Conservation (phyloP, 2,888 invertebrate genomes). For the Gymnosoma rotundatum region DNA sequence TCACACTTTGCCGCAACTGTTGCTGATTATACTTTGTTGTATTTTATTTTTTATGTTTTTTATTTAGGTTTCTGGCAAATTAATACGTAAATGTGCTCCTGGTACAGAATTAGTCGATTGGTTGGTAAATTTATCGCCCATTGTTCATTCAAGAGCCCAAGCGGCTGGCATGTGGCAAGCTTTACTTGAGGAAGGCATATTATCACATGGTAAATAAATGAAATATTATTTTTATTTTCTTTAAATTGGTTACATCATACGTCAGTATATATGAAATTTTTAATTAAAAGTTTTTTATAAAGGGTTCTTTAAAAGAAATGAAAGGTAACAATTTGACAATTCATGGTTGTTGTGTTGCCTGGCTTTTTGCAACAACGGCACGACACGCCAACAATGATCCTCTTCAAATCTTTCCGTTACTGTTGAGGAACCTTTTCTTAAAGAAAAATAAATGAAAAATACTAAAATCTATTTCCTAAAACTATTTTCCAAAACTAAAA, state of each 20-base stretch:
- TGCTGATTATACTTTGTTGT: constrained; percentile 16
- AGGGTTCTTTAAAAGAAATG: too few species aligned
- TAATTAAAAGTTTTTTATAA: background rate
- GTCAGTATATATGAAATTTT: background rate
- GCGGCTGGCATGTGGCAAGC: constrained; percentile 93
- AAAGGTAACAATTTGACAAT: too few species aligned
- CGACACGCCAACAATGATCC: too few species aligned
- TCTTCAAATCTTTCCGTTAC: too few species aligned
- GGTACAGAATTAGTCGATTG: constrained; percentile 92
- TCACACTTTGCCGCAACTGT: constrained; percentile 33
- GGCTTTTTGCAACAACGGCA: too few species aligned
- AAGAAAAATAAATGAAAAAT: too few species aligned
- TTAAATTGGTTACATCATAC: constrained; percentile 8
- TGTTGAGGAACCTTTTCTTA: too few species aligned
- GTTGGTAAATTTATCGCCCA: constrained; percentile 86
- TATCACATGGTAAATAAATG: constrained; percentile 86
- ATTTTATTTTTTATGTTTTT: background rate
- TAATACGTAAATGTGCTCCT: constrained; percentile 88
- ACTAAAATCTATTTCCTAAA: too few species aligned
- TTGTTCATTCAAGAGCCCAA: constrained; percentile 86
- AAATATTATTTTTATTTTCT: background rate
- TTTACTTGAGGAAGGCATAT: constrained; percentile 89
- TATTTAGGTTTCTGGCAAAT: constrained; percentile 83
- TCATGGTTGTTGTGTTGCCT: too few species aligned
- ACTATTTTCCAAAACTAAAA: too few species aligned